These are phyloP conservation scores for Peromyscus leucopus DNA, from an alignment of 2,113 vertebrate genomes.

Conservation along the genomic window DNA sequence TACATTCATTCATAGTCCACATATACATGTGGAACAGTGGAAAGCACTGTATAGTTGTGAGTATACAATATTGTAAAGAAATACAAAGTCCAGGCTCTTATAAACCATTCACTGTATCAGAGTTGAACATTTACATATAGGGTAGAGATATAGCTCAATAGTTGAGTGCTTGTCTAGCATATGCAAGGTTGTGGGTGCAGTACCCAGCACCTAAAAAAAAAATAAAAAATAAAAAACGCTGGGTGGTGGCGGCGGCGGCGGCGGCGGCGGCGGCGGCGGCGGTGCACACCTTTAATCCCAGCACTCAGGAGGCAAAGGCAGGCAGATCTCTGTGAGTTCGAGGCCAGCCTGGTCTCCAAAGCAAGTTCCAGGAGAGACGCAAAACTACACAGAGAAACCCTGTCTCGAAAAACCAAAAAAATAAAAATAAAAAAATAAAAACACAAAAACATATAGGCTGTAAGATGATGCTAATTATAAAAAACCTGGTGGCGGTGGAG, in stretches of 20 bases:
- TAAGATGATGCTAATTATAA: not conserved
- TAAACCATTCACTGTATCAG: conserved; percentile 20
- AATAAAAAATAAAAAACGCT: no score
- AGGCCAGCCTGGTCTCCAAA: no score
- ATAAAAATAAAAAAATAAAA: not conserved
- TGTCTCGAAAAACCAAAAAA: not conserved
- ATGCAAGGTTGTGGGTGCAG: no score
- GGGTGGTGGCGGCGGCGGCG: no score
- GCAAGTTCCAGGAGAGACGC: no score
- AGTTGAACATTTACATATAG: not conserved
- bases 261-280: no score
- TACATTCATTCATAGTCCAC: not conserved
- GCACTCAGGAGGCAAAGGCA: no score
- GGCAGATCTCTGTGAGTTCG: no score
- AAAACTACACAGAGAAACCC: no score
- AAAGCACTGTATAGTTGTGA: not conserved
- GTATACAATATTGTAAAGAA: conserved; percentile 10
- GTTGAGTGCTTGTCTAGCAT: not conserved
- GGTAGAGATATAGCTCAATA: not conserved
- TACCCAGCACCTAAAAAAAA: not conserved
- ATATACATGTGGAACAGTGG: not conserved
- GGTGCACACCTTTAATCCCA: no score
- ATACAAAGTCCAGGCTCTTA: not conserved
- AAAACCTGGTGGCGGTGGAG: not conserved
- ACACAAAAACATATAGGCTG: not conserved